A percentile compares a stretch with the other conserved stretches of the same genome.
phyloP scores from a whole-genome alignment of 2,888 invertebrate species.

The Sinodicranocentrus sp. region DNA sequence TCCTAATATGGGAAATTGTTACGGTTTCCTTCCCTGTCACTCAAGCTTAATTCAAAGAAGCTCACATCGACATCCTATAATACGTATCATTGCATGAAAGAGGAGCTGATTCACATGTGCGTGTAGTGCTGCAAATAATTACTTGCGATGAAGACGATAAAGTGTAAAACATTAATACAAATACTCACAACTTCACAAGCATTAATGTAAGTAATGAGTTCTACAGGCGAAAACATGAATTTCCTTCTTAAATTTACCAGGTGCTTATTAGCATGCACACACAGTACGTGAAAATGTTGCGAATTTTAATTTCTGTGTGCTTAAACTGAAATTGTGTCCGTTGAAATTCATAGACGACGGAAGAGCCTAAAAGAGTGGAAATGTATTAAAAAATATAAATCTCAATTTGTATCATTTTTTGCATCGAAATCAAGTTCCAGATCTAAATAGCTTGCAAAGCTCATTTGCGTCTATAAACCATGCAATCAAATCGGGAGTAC shows the following conservation, averaged over 20 bases:
- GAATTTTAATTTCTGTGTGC: too few species aligned
- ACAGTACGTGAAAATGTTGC: too few species aligned
- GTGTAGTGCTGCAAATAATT: neutral
- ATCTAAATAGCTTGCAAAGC: too few species aligned
- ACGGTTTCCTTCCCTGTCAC: conserved; percentile 50
- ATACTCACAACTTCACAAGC: neutral
- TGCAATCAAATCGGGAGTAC: neutral
- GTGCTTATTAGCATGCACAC: too few species aligned
- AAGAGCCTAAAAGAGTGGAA: too few species aligned
- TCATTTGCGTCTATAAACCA: neutral
- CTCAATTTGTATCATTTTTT: too few species aligned
- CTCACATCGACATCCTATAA: neutral
- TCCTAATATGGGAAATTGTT: conserved; percentile 44
- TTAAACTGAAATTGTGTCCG: too few species aligned
- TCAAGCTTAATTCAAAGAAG: conserved; percentile 10
- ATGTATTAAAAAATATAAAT: too few species aligned
- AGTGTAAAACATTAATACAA: neutral
- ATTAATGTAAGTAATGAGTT: neutral
- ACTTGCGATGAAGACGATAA: neutral
- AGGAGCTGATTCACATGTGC: conserved; percentile 19
- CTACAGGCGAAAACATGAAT: conserved; percentile 25
- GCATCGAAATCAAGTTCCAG: too few species aligned
- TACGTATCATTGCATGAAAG: neutral
- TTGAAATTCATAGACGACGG: too few species aligned
- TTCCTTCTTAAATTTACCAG: neutral